These are phyloP conservation scores for Drosophila teissieri DNA, from an alignment of 1,140 invertebrate species.

Conservation along the genomic window DNA sequence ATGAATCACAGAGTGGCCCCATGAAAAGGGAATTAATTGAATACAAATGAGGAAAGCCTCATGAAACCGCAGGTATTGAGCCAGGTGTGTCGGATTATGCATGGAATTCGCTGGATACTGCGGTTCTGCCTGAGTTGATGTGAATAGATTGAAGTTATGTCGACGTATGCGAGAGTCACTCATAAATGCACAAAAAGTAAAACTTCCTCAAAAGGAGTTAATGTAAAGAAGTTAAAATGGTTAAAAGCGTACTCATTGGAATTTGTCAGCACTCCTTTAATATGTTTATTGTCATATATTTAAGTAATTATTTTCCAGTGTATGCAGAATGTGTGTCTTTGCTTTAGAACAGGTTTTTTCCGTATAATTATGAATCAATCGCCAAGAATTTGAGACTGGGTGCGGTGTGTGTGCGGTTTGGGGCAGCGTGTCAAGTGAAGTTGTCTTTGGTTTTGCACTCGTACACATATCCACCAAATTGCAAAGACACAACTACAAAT, in stretches of 20 bases:
- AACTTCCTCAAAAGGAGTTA: too few relatives aligned
- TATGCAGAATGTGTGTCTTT: conserved; percentile 39
- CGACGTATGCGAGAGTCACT: neutral
- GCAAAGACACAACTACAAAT: conserved; percentile 49
- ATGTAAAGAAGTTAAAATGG: neutral
- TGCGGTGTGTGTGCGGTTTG: conserved; percentile 50
- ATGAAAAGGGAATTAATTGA: conserved; percentile 27
- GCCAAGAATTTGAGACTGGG: conserved; percentile 62
- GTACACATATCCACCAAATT: conserved; percentile 18
- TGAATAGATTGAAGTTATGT: conserved; percentile 34
- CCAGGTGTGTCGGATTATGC: conserved; percentile 37
- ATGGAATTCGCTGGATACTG: conserved; percentile 40
- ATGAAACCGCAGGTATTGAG: conserved; percentile 28
- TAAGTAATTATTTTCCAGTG: conserved; percentile 1
- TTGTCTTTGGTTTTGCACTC: conserved; percentile 29
- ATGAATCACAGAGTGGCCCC: conserved; percentile 11
- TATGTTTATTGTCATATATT: neutral
- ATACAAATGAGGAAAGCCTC: conserved; percentile 22
- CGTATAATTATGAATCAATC: conserved; percentile 68
- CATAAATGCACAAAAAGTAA: neutral
- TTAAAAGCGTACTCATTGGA: too few relatives aligned
- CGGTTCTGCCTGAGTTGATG: conserved; percentile 74
- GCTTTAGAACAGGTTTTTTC: conserved; percentile 54
- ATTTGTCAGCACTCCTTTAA: too few relatives aligned
- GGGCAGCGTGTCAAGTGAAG: conserved; percentile 54